Base-by-base conservation (phyloP, 2,797 vertebrate genomes). In the Dicrostonyx torquatus region DNA sequence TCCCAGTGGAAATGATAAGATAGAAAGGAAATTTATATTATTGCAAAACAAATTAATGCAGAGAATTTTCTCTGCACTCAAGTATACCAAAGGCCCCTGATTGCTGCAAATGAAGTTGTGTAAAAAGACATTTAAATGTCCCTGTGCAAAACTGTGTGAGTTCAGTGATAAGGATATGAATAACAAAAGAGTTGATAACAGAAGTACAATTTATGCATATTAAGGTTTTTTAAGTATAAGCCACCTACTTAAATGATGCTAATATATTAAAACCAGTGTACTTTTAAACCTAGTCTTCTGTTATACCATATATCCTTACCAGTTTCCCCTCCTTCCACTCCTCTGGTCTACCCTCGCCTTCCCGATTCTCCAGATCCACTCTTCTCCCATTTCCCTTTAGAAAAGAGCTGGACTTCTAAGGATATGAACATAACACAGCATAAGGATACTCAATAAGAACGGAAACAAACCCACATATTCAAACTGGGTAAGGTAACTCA, bases 1-100 rank as follows among this genome's bases (percentile, higher is more conserved):
- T 90, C 90, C 75, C 62, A 11, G 3, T 66, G 76, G 83, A 94
- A 96, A 95, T 87, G 31, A 89, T 90, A 76, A 95, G 58, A 92
- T 55, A 43, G 64, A 86, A 89, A 53, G 6, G 34, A 70, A 75
- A 73, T 85, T 13, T 45, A 85, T 31, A 12, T 24, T 77, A 80
- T 26, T 40, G 20, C 66, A 91, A 90, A 92, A 89, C n/a, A 91
- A 92, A 90, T 45, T 26, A 94, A 85, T 84, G 84, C 2, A 75
- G 5, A 93, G 26, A 6, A 48, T 4, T 6, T 55, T 87, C 34
- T 84, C 9, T 77, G 34, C 17, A 75, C 58, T 78, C 62, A 82
- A 90, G 24, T 3, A 22, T n/a, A 60, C 0, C 8, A 6, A 1
- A 68, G 7, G 0, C 18, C 92, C 11, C 15, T 87, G 80, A 29